Evolutionary conservation across 92 coral and sea anemone genomes (phyloP).

Genomic region (Epizoanthus scotinus): DNA sequence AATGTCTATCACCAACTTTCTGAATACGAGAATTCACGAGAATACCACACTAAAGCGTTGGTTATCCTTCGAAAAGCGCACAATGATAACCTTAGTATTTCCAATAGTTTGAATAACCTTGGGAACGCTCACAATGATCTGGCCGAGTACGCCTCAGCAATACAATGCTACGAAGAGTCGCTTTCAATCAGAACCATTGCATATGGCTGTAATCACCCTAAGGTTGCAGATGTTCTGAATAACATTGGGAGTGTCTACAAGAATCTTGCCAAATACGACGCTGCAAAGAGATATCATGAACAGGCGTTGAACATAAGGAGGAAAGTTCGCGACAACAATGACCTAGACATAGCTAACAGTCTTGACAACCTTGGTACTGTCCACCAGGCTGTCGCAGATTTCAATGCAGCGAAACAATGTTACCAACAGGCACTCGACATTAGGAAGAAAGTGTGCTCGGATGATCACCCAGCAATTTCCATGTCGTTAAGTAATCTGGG

Average conservation of each 20-base stretch:
- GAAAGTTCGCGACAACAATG: neutral
- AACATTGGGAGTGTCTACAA: slow-evolving; percentile 40
- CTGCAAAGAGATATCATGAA: slow-evolving; percentile 23
- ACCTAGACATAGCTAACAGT: slow-evolving; percentile 29
- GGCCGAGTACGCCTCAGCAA: slow-evolving; percentile 14
- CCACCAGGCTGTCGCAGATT: slow-evolving; percentile 39
- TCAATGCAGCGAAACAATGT: slow-evolving; percentile 32
- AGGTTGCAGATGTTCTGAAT: slow-evolving; percentile 35
- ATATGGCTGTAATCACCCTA: slow-evolving; percentile 20
- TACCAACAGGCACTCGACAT: slow-evolving; percentile 38
- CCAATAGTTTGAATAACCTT: slow-evolving; percentile 28
- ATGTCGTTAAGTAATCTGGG: slow-evolving; percentile 49
- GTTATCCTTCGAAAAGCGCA: slow-evolving; percentile 13
- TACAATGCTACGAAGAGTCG: slow-evolving; percentile 20
- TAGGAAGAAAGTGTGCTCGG: slow-evolving; percentile 24
- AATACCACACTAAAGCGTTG: slow-evolving; percentile 28
- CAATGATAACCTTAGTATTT: neutral
- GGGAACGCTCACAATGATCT: slow-evolving; percentile 32
- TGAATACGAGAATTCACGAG: slow-evolving; percentile 26
- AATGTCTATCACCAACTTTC: slow-evolving; percentile 12
- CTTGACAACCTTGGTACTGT: slow-evolving; percentile 41
- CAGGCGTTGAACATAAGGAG: slow-evolving; percentile 26
- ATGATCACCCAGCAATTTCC: slow-evolving; percentile 30
- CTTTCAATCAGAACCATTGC: slow-evolving; percentile 10
- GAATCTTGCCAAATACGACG: slow-evolving; percentile 34